A percentile compares a stretch with the other conserved stretches of the same genome.
Evolutionary conservation across 1,140 invertebrate species (phyloP).

Genomic region (Drosophila triauraria): DNA sequence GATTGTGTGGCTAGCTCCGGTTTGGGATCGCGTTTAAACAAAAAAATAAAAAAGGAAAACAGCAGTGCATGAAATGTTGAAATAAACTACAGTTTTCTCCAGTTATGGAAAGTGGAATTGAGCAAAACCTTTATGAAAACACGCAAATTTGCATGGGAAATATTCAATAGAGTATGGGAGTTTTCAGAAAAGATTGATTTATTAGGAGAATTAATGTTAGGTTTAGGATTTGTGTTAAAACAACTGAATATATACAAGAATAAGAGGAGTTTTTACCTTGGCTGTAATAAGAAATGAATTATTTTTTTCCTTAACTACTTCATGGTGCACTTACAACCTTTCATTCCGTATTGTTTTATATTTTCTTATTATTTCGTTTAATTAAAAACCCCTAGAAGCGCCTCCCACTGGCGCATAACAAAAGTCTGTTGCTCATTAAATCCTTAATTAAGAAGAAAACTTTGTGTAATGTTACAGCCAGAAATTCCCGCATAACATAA

Average conservation of each 20-base stretch:
- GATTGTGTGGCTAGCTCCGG: conserved; percentile 38
- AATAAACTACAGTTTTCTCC: conserved; percentile 1
- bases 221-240: too few relatives aligned
- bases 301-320: too few relatives aligned
- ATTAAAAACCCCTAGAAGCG: conserved; percentile 10
- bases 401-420: neutral
- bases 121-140: neutral
- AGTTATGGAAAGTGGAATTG: neutral
- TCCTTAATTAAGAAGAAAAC: conserved; percentile 31
- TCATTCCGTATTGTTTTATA: neutral
- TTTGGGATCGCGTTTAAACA: conserved; percentile 4
- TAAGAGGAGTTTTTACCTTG: neutral
- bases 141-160: neutral
- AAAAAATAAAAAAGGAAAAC: neutral
- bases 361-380: conserved; percentile 2
- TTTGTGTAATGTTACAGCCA: conserved; percentile 1
- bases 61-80: neutral
- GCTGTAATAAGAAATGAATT: neutral
- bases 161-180: neutral
- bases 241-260: neutral
- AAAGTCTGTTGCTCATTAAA: conserved; percentile 11
- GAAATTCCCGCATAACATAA: conserved; percentile 24
- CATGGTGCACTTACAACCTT: too few relatives aligned
- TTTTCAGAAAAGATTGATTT: neutral
- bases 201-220: neutral